Base-by-base conservation (phyloP, 2,113 vertebrate genomes). In the Toxotes chatareus region DNA sequence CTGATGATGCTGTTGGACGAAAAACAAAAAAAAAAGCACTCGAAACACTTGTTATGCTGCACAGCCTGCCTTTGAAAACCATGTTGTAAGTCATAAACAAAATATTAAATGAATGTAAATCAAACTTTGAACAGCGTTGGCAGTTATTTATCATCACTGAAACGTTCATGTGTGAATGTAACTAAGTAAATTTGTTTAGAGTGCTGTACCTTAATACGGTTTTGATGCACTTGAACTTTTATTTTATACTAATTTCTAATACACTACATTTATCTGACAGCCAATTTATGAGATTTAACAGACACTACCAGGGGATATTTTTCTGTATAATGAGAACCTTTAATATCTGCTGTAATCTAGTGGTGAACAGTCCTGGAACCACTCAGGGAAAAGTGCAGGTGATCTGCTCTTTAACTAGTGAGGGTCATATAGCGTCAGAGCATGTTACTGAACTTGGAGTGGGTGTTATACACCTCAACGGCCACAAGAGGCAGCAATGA, bases 41-140 rank as follows among this genome's bases (percentile, higher is more conserved):
- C 77, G 53, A 84, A 91, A 88, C 86, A 89, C 73, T 84, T 90
- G 71, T 89, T 83, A 82, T 90, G 86, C 88, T 90, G 79, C 88
- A 93, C 84, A 91, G 84, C 78, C 89, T 93, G 89, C 88, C 86
- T 93, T 92, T 90, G 49, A 91, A 91, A 89, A 77, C 36, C 73
- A 59, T 84, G 74, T 87, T 82, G 73, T 86, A 89, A 68, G 73
- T 91, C 69, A 49, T 77, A 74, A 86, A 76, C 76, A 82, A 79
- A 86, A 40, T 76, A 93, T 88, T 93, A 94, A 94, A 94, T 92
- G 81, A 92, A 91, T 94, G 87, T 91, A 93, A 92, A 89, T 83
- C 60, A 60, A 76, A 38, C 3, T 21, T n/a, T 82, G 27, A 6
- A 14, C 17, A 1, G 4, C 42, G 36, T n/a, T 32, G 51, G 21